Conservation (phyloP, 2,888 invertebrate species). For the Nomada fabriciana region DNA sequence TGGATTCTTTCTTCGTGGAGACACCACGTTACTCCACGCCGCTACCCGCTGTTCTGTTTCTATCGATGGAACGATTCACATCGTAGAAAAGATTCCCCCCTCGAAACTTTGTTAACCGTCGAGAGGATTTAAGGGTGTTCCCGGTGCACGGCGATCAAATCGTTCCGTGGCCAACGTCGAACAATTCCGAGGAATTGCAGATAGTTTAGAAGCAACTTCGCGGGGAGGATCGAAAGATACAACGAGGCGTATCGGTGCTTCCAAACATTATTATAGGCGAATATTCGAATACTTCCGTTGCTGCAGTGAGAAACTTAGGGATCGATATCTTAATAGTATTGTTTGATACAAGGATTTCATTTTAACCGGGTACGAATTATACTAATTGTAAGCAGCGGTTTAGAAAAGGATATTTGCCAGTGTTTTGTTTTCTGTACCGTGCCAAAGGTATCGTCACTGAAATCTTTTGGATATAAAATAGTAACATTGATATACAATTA, state of each 20-base stretch:
- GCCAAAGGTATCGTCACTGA: no score
- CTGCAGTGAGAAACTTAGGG: no score
- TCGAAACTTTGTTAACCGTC: not conserved
- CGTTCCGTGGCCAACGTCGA: conserved; percentile 10
- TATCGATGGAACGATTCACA: conserved; percentile 21
- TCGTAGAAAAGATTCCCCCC: not conserved
- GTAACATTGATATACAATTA: not conserved
- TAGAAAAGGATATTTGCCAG: no score
- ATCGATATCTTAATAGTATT: no score
- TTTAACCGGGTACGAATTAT: no score
- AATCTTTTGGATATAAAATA: not conserved
- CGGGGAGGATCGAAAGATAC: not conserved
- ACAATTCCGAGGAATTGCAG: not conserved
- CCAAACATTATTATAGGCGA: no score
- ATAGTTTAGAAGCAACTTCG: not conserved
- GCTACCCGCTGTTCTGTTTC: not conserved
- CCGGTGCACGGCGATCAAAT: not conserved
- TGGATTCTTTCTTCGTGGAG: conserved; percentile 6
- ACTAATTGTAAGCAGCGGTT: no score
- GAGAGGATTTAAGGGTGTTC: not conserved
- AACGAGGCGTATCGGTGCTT: no score
- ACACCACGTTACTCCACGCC: not conserved
- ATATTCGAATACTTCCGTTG: no score
- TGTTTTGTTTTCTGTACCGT: no score
- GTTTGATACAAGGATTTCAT: no score